phyloP scores from a whole-genome alignment of 2,797 vertebrate species.

The Anguilla obscura region DNA sequence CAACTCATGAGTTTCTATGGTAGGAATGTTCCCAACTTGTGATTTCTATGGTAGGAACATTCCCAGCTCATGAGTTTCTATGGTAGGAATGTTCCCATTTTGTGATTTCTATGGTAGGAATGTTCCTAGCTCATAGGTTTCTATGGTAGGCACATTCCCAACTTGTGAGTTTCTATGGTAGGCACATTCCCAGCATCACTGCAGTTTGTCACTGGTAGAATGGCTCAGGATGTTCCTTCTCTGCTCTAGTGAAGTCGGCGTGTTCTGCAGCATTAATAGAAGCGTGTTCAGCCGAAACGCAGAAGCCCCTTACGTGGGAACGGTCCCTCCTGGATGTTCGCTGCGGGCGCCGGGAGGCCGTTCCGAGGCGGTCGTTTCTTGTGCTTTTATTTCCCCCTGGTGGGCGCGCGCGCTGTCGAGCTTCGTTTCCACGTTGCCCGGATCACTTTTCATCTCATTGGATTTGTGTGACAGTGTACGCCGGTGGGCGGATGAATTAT shows the following conservation, averaged over 20 bases:
- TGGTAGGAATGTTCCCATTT: neutral
- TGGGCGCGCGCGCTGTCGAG: neutral
- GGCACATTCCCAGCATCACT: neutral
- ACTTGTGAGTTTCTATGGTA: neutral
- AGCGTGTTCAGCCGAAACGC: neutral
- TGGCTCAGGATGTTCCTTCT: neutral
- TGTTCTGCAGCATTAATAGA: neutral
- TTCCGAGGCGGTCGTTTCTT: neutral
- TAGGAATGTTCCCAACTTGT: too few relatives aligned
- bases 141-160: too few relatives aligned
- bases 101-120: too few relatives aligned
- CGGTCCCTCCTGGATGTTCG: neutral
- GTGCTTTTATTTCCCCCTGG: neutral
- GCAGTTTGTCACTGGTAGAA: neutral
- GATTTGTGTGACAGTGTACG: neutral
- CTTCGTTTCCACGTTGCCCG: neutral
- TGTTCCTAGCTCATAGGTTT: neutral
- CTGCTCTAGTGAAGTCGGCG: neutral
- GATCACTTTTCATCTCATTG: neutral
- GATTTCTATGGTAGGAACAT: neutral
- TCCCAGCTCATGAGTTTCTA: neutral
- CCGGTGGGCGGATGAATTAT: slow-evolving; percentile 19
- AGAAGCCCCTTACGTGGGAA: neutral
- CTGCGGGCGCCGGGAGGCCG: neutral
- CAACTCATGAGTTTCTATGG: neutral